A percentile compares a stretch with the other conserved stretches of the same genome.
These are phyloP conservation scores for Xestia sexstrigata DNA, from an alignment of 2,888 invertebrate genomes.

Conservation along the genomic window DNA sequence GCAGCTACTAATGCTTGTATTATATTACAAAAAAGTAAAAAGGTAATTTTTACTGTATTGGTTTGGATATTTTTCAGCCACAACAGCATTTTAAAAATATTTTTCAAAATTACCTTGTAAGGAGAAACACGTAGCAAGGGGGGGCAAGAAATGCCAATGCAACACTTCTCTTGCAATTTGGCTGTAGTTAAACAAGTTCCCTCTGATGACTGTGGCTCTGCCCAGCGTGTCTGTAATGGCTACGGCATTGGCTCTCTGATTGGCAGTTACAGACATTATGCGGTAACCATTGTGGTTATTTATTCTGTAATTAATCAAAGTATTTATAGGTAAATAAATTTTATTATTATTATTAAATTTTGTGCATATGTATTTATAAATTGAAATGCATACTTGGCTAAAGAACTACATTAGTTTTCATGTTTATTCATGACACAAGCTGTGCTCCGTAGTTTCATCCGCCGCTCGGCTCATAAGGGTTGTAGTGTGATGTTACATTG, in stretches of 20 bases:
- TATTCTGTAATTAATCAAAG: slow-evolving; percentile 72
- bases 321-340: background rate
- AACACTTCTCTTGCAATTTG: slow-evolving; percentile 80
- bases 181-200: slow-evolving; percentile 79
- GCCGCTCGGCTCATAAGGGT: background rate
- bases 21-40: background rate
- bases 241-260: slow-evolving; percentile 78
- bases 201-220: slow-evolving; percentile 79
- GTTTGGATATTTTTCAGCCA: background rate
- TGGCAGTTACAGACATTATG: slow-evolving; percentile 82
- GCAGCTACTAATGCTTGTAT: background rate
- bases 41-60: background rate
- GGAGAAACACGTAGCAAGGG: slow-evolving; percentile 83
- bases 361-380: background rate
- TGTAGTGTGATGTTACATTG: background rate
- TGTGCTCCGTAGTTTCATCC: background rate
- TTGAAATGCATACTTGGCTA: background rate
- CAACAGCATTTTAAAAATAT: background rate
- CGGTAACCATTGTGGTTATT: slow-evolving; percentile 78
- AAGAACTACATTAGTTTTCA: background rate
- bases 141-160: slow-evolving; percentile 88
- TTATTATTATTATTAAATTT: too few relatives aligned
- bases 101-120: slow-evolving; percentile 76
- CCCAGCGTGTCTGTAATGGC: slow-evolving; percentile 85
- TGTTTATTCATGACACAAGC: background rate